Evolutionary conservation across 1,140 invertebrate species (phyloP).

Genomic region (Ladona fulva): DNA sequence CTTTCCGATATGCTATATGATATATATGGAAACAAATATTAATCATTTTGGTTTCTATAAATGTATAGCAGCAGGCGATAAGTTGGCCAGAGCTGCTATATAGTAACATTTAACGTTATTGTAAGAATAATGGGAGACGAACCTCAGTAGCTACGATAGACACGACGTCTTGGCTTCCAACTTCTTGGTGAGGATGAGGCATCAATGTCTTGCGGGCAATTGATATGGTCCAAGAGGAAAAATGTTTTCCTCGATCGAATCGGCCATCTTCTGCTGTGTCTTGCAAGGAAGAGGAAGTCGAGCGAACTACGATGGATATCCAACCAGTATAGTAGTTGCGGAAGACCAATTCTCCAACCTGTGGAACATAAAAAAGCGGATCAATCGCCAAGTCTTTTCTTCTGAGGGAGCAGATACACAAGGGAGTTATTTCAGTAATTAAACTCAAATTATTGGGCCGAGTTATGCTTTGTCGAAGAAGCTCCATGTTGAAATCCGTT

Average conservation of each 20-base stretch:
- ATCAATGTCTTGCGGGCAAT: conserved; percentile 38
- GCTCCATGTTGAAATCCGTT: too few relatives aligned
- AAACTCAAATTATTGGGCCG: too few relatives aligned
- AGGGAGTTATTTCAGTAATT: too few relatives aligned
- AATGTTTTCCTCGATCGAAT: conserved; percentile 14
- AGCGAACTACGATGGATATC: conserved; percentile 25
- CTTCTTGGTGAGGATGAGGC: conserved; percentile 40
- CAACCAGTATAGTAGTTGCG: conserved; percentile 42
- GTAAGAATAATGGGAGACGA: neutral
- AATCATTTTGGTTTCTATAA: too few relatives aligned
- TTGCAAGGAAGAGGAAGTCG: neutral
- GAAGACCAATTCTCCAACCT: conserved; percentile 42
- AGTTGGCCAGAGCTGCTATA: too few relatives aligned
- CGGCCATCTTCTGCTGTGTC: conserved; percentile 18
- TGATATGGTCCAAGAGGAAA: conserved; percentile 35
- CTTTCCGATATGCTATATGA: too few relatives aligned
- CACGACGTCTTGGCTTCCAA: conserved; percentile 38
- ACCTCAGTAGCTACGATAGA: conserved; percentile 39
- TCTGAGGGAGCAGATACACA: too few relatives aligned
- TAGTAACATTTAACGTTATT: too few relatives aligned
- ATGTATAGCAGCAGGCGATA: too few relatives aligned
- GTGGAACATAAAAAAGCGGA: neutral
- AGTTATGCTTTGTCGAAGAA: too few relatives aligned
- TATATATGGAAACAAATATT: too few relatives aligned
- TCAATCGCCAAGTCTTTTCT: too few relatives aligned